phyloP scores from a whole-genome alignment of 2,797 vertebrate genomes.

The Crenuchus spilurus region DNA sequence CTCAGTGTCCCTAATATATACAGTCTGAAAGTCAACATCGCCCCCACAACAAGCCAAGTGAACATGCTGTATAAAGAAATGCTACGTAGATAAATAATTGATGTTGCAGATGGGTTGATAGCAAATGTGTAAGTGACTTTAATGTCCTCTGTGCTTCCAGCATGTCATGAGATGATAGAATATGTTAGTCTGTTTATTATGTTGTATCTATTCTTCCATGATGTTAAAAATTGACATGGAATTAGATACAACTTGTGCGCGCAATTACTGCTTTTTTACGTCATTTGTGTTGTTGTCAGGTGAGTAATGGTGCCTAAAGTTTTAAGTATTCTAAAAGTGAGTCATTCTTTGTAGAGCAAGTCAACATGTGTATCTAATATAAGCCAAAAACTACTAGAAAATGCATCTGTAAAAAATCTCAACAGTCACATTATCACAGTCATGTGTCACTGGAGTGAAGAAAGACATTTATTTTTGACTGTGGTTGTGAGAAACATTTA shows the following conservation, averaged over 20 bases:
- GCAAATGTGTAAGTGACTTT: neutral
- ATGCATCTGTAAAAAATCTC: neutral
- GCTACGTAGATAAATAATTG: neutral
- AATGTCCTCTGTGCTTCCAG: neutral
- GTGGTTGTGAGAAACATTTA: neutral
- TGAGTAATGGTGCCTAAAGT: neutral
- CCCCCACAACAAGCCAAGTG: neutral
- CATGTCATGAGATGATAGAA: neutral
- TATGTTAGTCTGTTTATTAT: neutral
- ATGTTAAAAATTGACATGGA: neutral
- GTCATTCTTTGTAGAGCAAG: constrained; percentile 1
- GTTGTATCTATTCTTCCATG: neutral
- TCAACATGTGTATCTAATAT: neutral
- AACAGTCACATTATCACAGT: neutral
- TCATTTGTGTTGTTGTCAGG: neutral
- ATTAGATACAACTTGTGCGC: neutral
- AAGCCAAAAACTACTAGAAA: neutral
- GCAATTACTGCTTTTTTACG: neutral
- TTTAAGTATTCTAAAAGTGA: neutral
- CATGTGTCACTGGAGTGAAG: neutral
- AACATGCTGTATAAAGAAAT: neutral
- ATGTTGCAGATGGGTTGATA: neutral
- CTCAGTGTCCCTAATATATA: neutral
- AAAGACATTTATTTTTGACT: neutral
- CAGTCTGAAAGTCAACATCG: neutral